A percentile compares a stretch with the other conserved stretches of the same genome.
Conservation (phyloP, 2,113 vertebrate genomes). For the Nestor notabilis region DNA sequence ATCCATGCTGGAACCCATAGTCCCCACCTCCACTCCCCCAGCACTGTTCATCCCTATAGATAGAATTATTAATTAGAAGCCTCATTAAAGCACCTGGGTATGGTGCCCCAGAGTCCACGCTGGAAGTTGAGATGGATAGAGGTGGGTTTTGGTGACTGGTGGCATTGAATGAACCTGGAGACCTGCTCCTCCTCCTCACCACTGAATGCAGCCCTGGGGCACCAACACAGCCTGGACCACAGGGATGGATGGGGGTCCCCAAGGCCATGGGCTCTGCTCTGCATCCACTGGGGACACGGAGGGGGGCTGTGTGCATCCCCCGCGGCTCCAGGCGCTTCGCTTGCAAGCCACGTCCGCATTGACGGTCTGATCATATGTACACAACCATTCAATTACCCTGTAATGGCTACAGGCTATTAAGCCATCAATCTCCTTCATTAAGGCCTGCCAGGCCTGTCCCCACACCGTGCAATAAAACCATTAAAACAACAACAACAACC, state of each 20-base stretch:
- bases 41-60: fast-evolving
- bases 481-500: background rate
- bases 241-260: fast-evolving
- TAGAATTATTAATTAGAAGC: background rate
- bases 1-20: fast-evolving
- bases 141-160: fast-evolving
- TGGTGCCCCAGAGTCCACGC: background rate
- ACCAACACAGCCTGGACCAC: fast-evolving
- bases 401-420: slow-evolving; percentile 54
- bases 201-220: background rate
- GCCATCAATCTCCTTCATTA: slow-evolving; percentile 62
- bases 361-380: slow-evolving; percentile 30
- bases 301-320: background rate
- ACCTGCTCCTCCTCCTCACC: background rate
- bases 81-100: background rate
- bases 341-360: background rate
- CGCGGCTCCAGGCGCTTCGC: fast-evolving
- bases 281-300: background rate
- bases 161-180: background rate
- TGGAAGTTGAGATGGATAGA: background rate
- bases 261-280: background rate
- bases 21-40: background rate
- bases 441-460: slow-evolving; percentile 17
- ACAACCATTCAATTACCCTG: slow-evolving; percentile 60
- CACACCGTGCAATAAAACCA: slow-evolving; percentile 8